phyloP scores from a whole-genome alignment of 2,797 vertebrate species.

The Sciaenops ocellatus region DNA sequence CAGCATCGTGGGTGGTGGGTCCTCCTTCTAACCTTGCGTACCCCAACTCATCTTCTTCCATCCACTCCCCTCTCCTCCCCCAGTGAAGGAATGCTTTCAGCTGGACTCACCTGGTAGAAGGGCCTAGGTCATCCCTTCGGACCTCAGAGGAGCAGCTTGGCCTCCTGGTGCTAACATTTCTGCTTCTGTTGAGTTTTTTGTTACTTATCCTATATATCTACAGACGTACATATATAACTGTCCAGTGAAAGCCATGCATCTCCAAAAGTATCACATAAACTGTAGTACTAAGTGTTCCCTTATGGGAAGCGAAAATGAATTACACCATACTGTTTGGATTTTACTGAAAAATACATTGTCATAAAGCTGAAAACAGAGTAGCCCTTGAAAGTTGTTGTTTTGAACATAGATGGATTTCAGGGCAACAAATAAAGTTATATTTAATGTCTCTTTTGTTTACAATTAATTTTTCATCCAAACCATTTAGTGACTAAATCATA shows the following conservation, averaged over 20 bases:
- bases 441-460: neutral
- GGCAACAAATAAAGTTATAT: neutral
- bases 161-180: neutral
- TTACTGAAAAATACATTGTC: neutral
- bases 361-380: neutral
- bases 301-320: too few species aligned
- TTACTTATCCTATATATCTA: neutral
- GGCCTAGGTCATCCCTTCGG: slow-evolving; percentile 3
- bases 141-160: slow-evolving; percentile 8
- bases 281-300: too few species aligned
- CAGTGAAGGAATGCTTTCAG: slow-evolving; percentile 74
- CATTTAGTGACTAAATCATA: neutral
- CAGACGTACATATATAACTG: too few species aligned
- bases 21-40: slow-evolving; percentile 25
- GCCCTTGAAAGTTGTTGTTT: neutral
- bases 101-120: slow-evolving; percentile 46
- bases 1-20: slow-evolving; percentile 73
- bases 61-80: slow-evolving; percentile 14
- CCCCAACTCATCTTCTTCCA: slow-evolving; percentile 39
- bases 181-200: neutral
- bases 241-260: neutral
- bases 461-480: neutral
- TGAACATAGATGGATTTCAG: neutral
- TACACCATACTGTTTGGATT: too few species aligned
- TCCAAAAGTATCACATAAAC: too few species aligned